These are phyloP conservation scores for Alosa sapidissima DNA, from an alignment of 2,797 vertebrate genomes.

Conservation along the genomic window DNA sequence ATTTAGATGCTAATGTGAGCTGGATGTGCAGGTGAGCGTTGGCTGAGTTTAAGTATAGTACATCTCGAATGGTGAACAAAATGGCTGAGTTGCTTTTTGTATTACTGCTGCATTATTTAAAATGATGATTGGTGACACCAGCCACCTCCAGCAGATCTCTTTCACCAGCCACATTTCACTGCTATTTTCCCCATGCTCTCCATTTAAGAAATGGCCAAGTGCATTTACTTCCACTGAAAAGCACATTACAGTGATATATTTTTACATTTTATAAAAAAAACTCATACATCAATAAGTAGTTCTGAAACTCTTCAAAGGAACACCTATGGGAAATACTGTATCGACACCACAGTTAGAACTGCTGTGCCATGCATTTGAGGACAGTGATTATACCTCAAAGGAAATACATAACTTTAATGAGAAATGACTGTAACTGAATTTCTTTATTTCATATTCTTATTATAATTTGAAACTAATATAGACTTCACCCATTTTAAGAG, in stretches of 20 bases:
- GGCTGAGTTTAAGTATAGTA: background rate
- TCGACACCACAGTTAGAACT: background rate
- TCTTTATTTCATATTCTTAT: background rate
- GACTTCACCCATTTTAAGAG: background rate
- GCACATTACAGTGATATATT: background rate
- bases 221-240: background rate
- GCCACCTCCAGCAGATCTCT: background rate
- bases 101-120: background rate
- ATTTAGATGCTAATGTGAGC: slow-evolving; percentile 13
- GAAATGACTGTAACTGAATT: background rate
- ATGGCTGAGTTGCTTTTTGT: background rate
- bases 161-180: background rate
- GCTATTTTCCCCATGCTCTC: background rate
- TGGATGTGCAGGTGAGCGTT: background rate
- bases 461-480: background rate
- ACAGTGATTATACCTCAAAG: background rate
- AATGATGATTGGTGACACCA: background rate
- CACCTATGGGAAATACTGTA: background rate
- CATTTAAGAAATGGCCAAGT: background rate
- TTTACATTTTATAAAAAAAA: background rate
- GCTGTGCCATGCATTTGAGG: background rate
- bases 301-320: background rate
- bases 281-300: background rate
- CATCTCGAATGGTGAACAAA: background rate
- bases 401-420: background rate